These are phyloP conservation scores for Galaxea fascicularis DNA, from an alignment of 92 coral and sea anemone genomes.

Conservation along the genomic window DNA sequence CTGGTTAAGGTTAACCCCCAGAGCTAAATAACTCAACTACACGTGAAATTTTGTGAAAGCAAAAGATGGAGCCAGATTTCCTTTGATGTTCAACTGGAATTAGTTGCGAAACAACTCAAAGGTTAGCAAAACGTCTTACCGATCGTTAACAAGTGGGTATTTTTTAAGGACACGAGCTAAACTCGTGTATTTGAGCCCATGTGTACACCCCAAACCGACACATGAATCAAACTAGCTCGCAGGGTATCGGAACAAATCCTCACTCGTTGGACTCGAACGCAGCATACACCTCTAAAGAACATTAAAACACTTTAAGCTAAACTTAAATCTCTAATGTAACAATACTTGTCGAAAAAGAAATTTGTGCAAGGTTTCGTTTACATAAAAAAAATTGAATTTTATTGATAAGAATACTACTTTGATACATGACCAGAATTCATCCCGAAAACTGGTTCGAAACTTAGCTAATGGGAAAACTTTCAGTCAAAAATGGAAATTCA, in stretches of 20 bases:
- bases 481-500: background rate
- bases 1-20: background rate
- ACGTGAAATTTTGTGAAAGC: no score
- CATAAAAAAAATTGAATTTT: no score
- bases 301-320: no score
- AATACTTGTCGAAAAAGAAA: no score
- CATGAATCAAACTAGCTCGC: background rate
- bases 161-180: background rate
- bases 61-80: no score
- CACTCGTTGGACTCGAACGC: background rate
- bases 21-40: no score
- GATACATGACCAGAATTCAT: background rate
- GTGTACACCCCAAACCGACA: background rate
- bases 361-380: no score
- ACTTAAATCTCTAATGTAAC: no score
- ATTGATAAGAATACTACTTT: background rate
- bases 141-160: background rate
- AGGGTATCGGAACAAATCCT: background rate
- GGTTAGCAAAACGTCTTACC: background rate
- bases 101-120: background rate
- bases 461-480: background rate
- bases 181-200: background rate
- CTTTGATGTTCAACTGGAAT: no score
- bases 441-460: background rate
- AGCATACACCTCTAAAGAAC: no score